A percentile compares a stretch with the other conserved stretches of the same genome.
These are phyloP conservation scores for Carterocephalus palaemon DNA, from an alignment of 2,888 invertebrate genomes.

Conservation along the genomic window DNA sequence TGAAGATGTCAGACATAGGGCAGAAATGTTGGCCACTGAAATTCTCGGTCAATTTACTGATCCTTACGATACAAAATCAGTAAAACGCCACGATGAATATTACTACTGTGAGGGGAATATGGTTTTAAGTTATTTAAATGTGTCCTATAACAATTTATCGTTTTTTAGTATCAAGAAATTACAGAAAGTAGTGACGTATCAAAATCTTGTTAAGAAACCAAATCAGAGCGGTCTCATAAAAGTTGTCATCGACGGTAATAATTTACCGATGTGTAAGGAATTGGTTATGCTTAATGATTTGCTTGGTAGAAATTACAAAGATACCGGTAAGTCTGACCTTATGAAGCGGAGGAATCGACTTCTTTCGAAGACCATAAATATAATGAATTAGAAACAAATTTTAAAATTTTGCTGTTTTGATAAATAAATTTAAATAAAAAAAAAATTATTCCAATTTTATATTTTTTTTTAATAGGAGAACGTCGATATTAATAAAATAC, in stretches of 20 bases:
- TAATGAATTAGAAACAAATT: neutral
- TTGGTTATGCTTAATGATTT: slow-evolving; percentile 13
- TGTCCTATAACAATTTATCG: slow-evolving; percentile 51
- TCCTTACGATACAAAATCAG: slow-evolving; percentile 37
- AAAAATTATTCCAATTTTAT: too few species aligned
- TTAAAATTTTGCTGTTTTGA: neutral
- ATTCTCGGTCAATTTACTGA: slow-evolving; percentile 41
- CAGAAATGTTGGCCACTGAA: slow-evolving; percentile 37
- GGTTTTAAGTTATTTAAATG: slow-evolving; percentile 48
- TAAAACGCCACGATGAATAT: slow-evolving; percentile 33
- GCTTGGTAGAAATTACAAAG: slow-evolving; percentile 19
- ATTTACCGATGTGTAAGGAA: slow-evolving; percentile 36
- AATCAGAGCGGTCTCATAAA: slow-evolving; percentile 42
- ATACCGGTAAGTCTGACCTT: slow-evolving; percentile 19
- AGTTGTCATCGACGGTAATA: slow-evolving; percentile 51
- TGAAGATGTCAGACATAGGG: slow-evolving; percentile 36
- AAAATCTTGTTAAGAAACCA: slow-evolving; percentile 34
- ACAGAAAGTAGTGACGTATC: slow-evolving; percentile 40
- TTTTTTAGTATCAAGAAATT: slow-evolving; percentile 42
- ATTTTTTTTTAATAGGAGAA: too few species aligned
- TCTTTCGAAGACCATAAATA: neutral
- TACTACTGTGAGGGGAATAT: slow-evolving; percentile 47
- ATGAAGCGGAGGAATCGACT: slow-evolving; percentile 13
- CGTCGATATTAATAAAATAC: slow-evolving; percentile 4
- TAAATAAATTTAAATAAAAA: neutral